These are phyloP conservation scores for Argyrosomus regius DNA, from an alignment of 2,797 vertebrate species.

Conservation along the genomic window DNA sequence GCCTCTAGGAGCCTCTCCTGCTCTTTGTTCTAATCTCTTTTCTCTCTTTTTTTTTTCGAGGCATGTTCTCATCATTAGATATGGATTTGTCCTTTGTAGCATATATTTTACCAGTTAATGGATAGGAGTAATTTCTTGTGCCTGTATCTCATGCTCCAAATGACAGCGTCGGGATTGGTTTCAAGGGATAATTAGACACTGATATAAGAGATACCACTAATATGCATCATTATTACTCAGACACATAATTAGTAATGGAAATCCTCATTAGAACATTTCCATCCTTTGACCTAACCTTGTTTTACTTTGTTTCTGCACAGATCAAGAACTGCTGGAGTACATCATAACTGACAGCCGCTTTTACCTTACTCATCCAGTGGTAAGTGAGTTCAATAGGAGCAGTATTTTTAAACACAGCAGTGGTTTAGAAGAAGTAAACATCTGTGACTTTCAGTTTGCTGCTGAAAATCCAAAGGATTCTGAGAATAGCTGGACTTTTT, in stretches of 20 bases:
- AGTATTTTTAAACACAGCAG: constrained; percentile 5
- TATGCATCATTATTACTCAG: constrained; percentile 44
- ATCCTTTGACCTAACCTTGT: constrained; percentile 36
- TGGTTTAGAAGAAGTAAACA: neutral
- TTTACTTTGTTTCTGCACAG: constrained; percentile 77
- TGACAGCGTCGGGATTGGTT: constrained; percentile 43
- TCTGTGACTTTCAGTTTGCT: constrained; percentile 4
- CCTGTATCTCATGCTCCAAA: constrained; percentile 37
- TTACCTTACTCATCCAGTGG: constrained; percentile 86
- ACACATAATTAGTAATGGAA: constrained; percentile 46
- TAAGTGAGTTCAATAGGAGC: constrained; percentile 79
- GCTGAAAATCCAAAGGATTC: neutral
- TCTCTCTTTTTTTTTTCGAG: constrained; percentile 34
- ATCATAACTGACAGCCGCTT: constrained; percentile 89
- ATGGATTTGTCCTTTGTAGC: constrained; percentile 44
- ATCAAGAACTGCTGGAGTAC: constrained; percentile 93
- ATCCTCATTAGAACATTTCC: constrained; percentile 20
- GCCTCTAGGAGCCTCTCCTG: constrained; percentile 43
- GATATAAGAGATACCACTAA: constrained; percentile 48
- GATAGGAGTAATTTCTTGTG: constrained; percentile 40
- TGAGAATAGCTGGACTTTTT: neutral
- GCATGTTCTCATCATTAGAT: constrained; percentile 53
- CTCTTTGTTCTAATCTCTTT: constrained; percentile 45
- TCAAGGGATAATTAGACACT: constrained; percentile 53
- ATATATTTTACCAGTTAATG: constrained; percentile 49